Base-by-base conservation (phyloP, 2,888 invertebrate species). In the Drosophila sordidula region DNA sequence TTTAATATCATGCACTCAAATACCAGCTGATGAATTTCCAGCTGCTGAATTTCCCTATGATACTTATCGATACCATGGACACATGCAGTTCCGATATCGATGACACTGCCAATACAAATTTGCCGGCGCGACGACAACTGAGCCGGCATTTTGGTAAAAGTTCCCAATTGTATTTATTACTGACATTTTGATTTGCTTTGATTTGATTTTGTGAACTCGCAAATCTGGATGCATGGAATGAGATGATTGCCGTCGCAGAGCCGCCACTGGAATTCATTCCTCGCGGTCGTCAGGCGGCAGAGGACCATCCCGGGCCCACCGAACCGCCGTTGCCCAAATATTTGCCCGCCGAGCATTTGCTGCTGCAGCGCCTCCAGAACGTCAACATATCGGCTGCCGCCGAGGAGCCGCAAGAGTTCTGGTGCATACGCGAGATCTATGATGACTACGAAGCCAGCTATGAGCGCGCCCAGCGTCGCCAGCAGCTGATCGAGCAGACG, bases 211-310 rank as follows among this genome's bases (percentile, higher is more conserved):
- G 50, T 50, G 22, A 61, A 68, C 50, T 58, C 61, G 94, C 95
- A 96, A 97, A 96, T 96, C 97, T 97, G 97, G 97, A 97, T 96
- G 96, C 95, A 93, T 94, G 94, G 94, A 95, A 93, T 93, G 95
- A 95, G 93, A 94, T 93, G 93, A 97, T 97, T 96, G 97, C 97
- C 93, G 96, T 97, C 94, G 97, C 97, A 93, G 96, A 96, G 93
- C 96, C 97, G 94, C 97, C 97, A 93, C 94, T 96, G 96, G 97
- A 97, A 94, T 97, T 96, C 93, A 94, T 96, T 94, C 97, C 97
- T 90, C 96, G 96, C 93, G 97, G 97, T 91, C 95, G 97, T 93
- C 95, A 95, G 93, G 96, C 96, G 93, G 93, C 96, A 91, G 93
- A 94, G 62, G 94, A 94, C 83, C 97, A 97, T 92, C 97, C 97